Evolutionary conservation across 2,888 invertebrate genomes (phyloP).

Genomic region (Drosophila phalerata): DNA sequence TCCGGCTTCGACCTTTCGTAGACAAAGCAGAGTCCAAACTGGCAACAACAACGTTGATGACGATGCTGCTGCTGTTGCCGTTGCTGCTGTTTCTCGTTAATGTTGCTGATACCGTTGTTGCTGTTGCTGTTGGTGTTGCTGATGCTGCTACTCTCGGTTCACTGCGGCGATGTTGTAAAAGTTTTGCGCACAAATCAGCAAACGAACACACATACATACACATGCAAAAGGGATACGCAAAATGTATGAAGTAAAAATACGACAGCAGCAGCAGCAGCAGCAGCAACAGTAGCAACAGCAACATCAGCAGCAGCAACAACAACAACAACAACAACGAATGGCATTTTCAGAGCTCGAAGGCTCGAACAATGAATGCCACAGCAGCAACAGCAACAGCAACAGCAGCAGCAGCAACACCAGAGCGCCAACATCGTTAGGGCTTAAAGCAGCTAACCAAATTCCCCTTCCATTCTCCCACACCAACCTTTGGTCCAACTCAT

Average conservation of each 20-base stretch:
- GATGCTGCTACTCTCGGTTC: slow-evolving; percentile 68
- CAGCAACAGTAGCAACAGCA: slow-evolving; percentile 38
- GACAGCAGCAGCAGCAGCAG: slow-evolving; percentile 53
- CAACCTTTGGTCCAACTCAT: slow-evolving; percentile 1
- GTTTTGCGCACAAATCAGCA: slow-evolving; percentile 82
- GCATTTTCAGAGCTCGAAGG: slow-evolving; percentile 77
- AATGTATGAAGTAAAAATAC: slow-evolving; percentile 72
- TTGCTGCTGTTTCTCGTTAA: slow-evolving; percentile 20
- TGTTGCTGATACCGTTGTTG: slow-evolving; percentile 45
- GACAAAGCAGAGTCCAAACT: slow-evolving; percentile 78
- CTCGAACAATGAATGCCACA: slow-evolving; percentile 78
- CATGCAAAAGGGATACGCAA: slow-evolving; percentile 65
- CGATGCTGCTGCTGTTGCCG: slow-evolving; percentile 38
- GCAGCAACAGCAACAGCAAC: slow-evolving; percentile 42
- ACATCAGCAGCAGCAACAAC: slow-evolving; percentile 45
- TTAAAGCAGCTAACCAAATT: slow-evolving; percentile 60
- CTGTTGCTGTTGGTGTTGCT: slow-evolving; percentile 47
- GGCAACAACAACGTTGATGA: slow-evolving; percentile 71
- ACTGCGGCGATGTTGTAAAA: slow-evolving; percentile 78
- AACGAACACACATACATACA: slow-evolving; percentile 30
- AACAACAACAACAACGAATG: slow-evolving; percentile 61
- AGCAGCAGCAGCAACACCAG: slow-evolving; percentile 41
- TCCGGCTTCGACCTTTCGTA: slow-evolving; percentile 79
- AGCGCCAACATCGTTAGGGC: slow-evolving; percentile 78
- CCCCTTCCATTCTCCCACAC: slow-evolving; percentile 20